Evolutionary conservation across 2,797 vertebrate species (phyloP), one percentile per base, ranked within the genome.

Genomic region (Stomatorhinus walkeri): DNA sequence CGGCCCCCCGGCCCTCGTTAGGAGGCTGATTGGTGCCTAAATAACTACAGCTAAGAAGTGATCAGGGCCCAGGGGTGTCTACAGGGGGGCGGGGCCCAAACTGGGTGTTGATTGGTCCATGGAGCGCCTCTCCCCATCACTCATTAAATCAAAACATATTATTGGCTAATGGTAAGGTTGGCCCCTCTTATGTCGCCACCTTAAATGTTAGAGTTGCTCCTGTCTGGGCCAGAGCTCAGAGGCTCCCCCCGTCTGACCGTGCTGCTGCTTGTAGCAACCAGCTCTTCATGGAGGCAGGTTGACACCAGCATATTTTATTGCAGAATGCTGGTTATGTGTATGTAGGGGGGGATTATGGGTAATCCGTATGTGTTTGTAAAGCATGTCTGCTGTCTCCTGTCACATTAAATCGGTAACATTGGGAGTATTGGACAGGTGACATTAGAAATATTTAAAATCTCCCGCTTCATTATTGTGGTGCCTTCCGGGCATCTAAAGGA

Each of bases 261-360:
- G 87, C 52, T 90, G 81, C 86, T 88, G 22, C 48, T 89, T 49
- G 12, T 88, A 87, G 16, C 51, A 85, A 48, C 54, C 54, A 51
- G 84, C 48, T 84, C 48, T 76, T 89, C 32, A 79, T 79, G 40
- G 61, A 49, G 43, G 49, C 36, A 24, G 48, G 46, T 76, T 54
- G 61, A 87, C 59, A 51, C 48, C 88, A 90, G 93, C 92, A 93
- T 93, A 93, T 87, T 91, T 87, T 56, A 56, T 89, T 88, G 85
- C 89, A 87, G 14, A 89, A 86, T 87, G 49, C 88, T 43, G 84
- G 72, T 87, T 32, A 16, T 32, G 84, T 87, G 84, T 32, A 52
- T 76, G 64, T 72, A 14, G 4, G 1, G 64, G 64, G 64, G 64
- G 64, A 36, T 72, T 52, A 54, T 43, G 54, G 40, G 81, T 84